phyloP scores from a whole-genome alignment of 2,113 vertebrate genomes.

The Rutilus rutilus region DNA sequence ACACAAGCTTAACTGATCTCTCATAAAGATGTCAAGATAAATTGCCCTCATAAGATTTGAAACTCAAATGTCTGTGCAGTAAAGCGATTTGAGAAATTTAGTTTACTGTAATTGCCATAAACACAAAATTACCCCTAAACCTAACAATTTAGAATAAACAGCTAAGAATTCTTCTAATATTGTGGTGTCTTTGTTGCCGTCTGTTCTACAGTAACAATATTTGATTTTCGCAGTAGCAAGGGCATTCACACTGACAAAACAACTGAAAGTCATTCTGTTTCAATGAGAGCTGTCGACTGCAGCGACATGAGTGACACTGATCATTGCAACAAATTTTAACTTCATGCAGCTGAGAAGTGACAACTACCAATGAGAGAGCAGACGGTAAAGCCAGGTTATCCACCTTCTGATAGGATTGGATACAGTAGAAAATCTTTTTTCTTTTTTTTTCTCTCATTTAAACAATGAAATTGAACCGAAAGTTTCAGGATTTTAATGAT shows the following conservation, averaged over 20 bases:
- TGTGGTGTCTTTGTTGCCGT: too few species aligned
- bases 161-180: too few species aligned
- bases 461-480: not conserved
- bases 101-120: not conserved
- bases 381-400: not conserved
- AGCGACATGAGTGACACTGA: not conserved
- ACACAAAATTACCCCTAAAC: not conserved
- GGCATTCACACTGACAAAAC: not conserved
- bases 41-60: conserved; percentile 31
- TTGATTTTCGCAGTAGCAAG: not conserved
- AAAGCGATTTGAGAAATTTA: not conserved
- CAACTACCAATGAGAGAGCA: not conserved
- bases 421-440: not conserved
- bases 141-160: not conserved
- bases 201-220: too few species aligned
- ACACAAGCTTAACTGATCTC: conserved; percentile 28
- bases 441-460: not conserved
- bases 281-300: not conserved
- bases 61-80: not conserved
- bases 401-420: not conserved
- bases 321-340: not conserved
- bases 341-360: not conserved
- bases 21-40: conserved; percentile 46
- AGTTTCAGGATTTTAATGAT: not conserved
- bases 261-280: not conserved